Evolutionary conservation across 2,797 vertebrate genomes (phyloP), one percentile per base, ranked within the genome.

Genomic region (Fistularia commersonii): DNA sequence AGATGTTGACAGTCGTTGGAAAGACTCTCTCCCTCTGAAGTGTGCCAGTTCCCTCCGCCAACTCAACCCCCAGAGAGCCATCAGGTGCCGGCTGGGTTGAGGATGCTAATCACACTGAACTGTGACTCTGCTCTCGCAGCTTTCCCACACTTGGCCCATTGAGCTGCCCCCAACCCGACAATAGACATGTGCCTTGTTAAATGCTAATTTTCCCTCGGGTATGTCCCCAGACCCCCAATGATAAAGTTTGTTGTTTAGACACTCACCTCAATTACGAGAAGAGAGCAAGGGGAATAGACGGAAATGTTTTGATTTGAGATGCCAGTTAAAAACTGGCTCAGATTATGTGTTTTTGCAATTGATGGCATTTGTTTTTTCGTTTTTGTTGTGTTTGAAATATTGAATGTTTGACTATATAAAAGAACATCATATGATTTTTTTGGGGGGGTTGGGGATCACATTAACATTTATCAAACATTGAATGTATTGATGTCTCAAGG

Each of bases 171-270:
- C 56, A 31, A 13, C 57, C 41, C 42, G 61, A 86, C 85, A 89
- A 86, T 76, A 66, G 82, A 75, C 77, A 74, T 87, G 86, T 84
- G 85, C 82, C 88, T 85, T 76, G 76, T 88, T 85, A 82, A 81
- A 89, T 86, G 87, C 69, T 79, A 87, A 88, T 89, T 72, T 64
- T 41, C 43, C 66, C 52, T 45, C 61, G 23, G 23, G 23, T 23
- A 23, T 23, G 23, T 23, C 23, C 23, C 23, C 23, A 23, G 23
- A 23, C 7, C 45, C 5, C 31, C 10, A 8, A 8, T 8, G 78
- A 43, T 7, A 8, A 41, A 32, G 41, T 55, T 72, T 82, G 54
- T 49, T 73, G 66, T 77, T 68, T 54, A 66, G 65, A 70, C 54
- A 64, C 48, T 45, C 52, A 48, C 39, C 39, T 62, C 51, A 68